Evolutionary conservation across 1,140 invertebrate genomes (phyloP).

Genomic region (Euwallacea similis): DNA sequence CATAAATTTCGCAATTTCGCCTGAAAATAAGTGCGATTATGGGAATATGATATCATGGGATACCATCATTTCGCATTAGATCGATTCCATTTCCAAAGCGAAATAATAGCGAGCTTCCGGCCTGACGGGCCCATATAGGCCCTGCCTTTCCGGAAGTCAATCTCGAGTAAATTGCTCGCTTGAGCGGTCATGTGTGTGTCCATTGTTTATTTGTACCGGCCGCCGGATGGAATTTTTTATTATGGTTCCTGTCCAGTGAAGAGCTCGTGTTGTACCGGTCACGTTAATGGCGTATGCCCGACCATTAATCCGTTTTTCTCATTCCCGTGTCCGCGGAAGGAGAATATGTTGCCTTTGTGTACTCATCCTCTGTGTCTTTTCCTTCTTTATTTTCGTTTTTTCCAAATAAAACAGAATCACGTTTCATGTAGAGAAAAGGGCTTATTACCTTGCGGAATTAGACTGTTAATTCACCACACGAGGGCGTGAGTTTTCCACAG

Average conservation of each 20-base stretch:
- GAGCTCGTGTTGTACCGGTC: conserved; percentile 29
- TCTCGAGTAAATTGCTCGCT: conserved; percentile 44
- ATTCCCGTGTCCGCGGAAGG: conserved; percentile 2
- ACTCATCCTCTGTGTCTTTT: not conserved
- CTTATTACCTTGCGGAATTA: too few species aligned
- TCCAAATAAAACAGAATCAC: not conserved
- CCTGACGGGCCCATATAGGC: conserved; percentile 38
- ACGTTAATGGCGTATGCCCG: conserved; percentile 22
- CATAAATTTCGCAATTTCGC: too few species aligned
- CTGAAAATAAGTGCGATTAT: too few species aligned
- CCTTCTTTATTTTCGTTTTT: not conserved
- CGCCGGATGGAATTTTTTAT: conserved; percentile 47
- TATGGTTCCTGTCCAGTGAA: conserved; percentile 39
- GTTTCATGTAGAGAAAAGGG: too few species aligned
- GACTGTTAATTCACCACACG: too few species aligned
- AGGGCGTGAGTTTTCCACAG: too few species aligned
- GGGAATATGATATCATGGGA: too few species aligned
- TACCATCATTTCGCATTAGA: not conserved
- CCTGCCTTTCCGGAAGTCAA: conserved; percentile 41
- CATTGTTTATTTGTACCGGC: conserved; percentile 42
- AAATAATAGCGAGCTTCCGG: conserved; percentile 36
- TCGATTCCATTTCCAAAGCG: conserved; percentile 30
- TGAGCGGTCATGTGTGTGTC: conserved; percentile 45
- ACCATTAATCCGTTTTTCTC: conserved; percentile 28
- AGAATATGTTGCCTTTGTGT: not conserved